Evolutionary conservation across 1,140 invertebrate genomes (phyloP).

Genomic region (Drusus annulatus): DNA sequence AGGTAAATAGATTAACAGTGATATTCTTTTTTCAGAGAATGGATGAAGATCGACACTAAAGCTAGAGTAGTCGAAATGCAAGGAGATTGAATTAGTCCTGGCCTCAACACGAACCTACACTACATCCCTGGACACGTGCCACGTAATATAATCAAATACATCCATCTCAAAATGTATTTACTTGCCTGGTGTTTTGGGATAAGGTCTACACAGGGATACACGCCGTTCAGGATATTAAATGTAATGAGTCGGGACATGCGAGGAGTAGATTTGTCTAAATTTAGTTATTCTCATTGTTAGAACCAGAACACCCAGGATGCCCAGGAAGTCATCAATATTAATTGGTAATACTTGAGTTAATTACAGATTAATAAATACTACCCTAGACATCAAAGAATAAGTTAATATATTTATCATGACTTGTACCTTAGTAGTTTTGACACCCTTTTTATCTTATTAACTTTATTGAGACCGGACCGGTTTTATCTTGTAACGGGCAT

Average conservation of each 20-base stretch:
- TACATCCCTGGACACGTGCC: no score
- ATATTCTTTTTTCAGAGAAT: not conserved
- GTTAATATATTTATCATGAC: no score
- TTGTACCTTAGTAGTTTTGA: no score
- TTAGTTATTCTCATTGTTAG: not conserved
- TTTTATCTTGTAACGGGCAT: no score
- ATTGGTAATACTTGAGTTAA: no score
- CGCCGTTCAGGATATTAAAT: constrained; percentile 1
- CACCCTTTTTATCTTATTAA: no score
- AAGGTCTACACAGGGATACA: not conserved
- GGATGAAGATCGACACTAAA: not conserved
- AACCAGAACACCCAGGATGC: constrained; percentile 11
- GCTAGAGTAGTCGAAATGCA: not conserved
- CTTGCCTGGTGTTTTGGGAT: no score
- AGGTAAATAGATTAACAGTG: not conserved
- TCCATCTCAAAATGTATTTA: no score
- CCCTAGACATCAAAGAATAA: no score
- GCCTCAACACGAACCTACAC: not conserved
- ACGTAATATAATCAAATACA: no score
- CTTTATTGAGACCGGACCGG: no score
- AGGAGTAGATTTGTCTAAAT: constrained; percentile 10
- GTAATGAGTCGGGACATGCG: constrained; percentile 8
- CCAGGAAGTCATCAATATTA: not conserved
- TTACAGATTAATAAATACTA: no score
- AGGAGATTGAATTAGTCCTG: constrained; percentile 23